Percentiles rank a stretch among this genome's conserved stretches.
Conservation (phyloP, 2,888 invertebrate species). For the Ornithoptera alexandrae region DNA sequence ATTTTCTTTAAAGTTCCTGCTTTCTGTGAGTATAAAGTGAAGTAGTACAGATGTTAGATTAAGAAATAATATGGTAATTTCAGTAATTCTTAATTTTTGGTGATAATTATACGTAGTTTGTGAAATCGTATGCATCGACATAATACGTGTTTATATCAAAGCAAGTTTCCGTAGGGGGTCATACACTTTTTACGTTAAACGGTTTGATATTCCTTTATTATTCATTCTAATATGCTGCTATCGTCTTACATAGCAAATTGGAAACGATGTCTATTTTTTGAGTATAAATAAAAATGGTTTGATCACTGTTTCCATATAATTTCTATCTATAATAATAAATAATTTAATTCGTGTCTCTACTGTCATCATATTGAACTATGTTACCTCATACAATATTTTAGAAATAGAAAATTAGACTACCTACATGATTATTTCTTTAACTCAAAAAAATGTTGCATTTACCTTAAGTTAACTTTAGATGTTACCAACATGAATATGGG, state of each 20-base stretch:
- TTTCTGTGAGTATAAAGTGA: slow-evolving; percentile 3
- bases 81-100: neutral
- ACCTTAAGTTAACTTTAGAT: too few relatives aligned
- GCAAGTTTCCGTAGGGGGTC: slow-evolving; percentile 32
- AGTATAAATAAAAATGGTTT: too few relatives aligned
- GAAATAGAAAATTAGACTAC: too few relatives aligned
- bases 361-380: too few relatives aligned
- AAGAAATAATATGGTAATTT: neutral
- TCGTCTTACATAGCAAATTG: neutral
- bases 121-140: slow-evolving; percentile 6
- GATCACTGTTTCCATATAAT: too few relatives aligned
- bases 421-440: too few relatives aligned
- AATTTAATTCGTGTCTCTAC: too few relatives aligned
- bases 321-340: too few relatives aligned
- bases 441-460: too few relatives aligned
- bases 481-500: too few relatives aligned
- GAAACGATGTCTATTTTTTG: too few relatives aligned
- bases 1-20: slow-evolving; percentile 28
- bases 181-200: slow-evolving; percentile 13
- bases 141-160: slow-evolving; percentile 32
- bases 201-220: neutral
- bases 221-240: neutral
- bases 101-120: slow-evolving; percentile 24
- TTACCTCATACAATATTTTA: too few relatives aligned
- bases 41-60: slow-evolving; percentile 4